Percentiles rank a stretch among this genome's conserved stretches.
Conservation (phyloP, 2,797 vertebrate genomes). For the Phrynocephalus guinanensis region DNA sequence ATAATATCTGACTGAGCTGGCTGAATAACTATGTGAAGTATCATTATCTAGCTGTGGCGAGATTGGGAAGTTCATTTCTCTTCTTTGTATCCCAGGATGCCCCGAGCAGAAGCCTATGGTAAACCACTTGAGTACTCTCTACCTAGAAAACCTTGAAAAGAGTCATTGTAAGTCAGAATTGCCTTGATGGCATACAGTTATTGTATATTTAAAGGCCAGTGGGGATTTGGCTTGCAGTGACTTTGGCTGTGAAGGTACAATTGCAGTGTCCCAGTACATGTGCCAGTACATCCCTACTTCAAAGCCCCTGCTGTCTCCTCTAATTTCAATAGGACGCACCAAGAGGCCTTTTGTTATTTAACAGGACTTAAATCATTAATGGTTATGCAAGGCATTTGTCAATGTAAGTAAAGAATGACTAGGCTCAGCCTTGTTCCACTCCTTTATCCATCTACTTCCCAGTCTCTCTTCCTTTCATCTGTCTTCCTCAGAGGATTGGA, state of each 20-base stretch:
- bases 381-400: not conserved
- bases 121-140: too few relatives aligned
- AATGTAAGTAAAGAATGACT: conserved; percentile 5
- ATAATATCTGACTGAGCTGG: too few relatives aligned
- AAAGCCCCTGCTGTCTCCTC: not conserved
- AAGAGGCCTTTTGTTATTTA: not conserved
- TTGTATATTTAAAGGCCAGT: not conserved
- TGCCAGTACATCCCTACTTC: not conserved
- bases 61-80: too few relatives aligned
- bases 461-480: not conserved
- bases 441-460: not conserved
- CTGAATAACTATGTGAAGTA: too few relatives aligned
- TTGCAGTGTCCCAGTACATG: not conserved
- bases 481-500: not conserved
- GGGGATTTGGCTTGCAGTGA: not conserved
- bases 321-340: not conserved
- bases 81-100: too few relatives aligned
- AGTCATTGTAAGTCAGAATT: too few relatives aligned
- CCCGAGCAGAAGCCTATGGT: too few relatives aligned
- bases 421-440: not conserved
- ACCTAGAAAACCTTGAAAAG: too few relatives aligned
- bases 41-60: too few relatives aligned
- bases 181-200: too few relatives aligned
- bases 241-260: not conserved
- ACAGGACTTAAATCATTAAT: not conserved